These are phyloP conservation scores for Euwallacea similis DNA, from an alignment of 1,140 invertebrate genomes.

Conservation along the genomic window DNA sequence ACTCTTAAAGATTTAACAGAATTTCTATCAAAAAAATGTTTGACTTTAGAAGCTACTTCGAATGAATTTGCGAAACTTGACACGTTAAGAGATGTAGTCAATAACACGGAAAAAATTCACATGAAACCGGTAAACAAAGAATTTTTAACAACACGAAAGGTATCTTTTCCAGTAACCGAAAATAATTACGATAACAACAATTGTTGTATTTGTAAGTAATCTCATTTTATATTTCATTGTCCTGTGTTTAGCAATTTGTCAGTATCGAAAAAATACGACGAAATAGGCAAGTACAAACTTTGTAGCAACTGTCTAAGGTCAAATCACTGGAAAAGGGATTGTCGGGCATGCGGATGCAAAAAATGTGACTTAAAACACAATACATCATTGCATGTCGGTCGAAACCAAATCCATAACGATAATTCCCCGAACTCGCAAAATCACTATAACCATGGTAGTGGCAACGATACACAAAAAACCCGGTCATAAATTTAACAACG, in stretches of 20 bases:
- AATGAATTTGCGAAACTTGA: not conserved
- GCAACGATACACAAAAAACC: no score
- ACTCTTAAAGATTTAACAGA: slow-evolving; percentile 18
- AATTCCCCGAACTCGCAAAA: no score
- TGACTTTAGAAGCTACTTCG: slow-evolving; percentile 21
- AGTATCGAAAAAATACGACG: not conserved
- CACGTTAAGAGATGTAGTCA: not conserved
- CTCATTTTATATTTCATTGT: not conserved
- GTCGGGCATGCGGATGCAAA: not conserved
- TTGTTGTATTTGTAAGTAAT: not conserved
- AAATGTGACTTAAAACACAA: slow-evolving; percentile 9
- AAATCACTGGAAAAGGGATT: not conserved
- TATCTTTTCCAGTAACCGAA: not conserved
- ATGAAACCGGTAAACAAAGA: not conserved
- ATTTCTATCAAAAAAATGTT: slow-evolving; percentile 27
- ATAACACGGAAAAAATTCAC: no score
- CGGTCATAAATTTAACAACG: no score
- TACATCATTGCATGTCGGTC: not conserved
- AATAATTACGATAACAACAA: not conserved
- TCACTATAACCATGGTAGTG: no score
- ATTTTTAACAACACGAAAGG: no score
- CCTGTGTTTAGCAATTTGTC: not conserved
- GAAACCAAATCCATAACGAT: no score
- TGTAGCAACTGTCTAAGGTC: not conserved
- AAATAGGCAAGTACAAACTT: not conserved